A percentile compares a stretch with the other conserved stretches of the same genome.
phyloP scores from a whole-genome alignment of 2,113 vertebrate genomes.

The Colossoma macropomum region DNA sequence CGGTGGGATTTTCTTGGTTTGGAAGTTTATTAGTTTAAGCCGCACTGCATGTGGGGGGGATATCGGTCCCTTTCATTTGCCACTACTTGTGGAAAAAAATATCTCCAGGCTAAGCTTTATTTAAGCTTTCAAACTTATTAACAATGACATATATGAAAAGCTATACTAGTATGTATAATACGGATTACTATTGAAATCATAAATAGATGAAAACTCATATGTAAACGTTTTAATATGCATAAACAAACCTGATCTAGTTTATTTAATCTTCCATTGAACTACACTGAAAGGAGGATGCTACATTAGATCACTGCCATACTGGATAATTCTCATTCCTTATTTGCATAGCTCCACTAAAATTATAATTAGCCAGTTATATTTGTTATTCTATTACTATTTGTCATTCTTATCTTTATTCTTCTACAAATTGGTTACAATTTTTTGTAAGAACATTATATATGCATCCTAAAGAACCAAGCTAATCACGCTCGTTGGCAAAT shows the following conservation, averaged over 20 bases:
- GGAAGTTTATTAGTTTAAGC: conserved; percentile 45
- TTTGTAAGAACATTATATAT: background rate
- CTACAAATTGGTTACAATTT: background rate
- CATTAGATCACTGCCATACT: no score
- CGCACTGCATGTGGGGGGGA: conserved; percentile 2
- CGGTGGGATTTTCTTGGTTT: conserved; percentile 43
- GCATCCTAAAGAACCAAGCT: background rate
- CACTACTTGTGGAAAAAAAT: background rate
- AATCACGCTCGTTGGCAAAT: background rate
- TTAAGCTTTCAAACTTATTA: background rate
- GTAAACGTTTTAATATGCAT: background rate
- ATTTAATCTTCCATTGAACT: no score
- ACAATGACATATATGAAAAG: background rate
- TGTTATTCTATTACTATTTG: no score
- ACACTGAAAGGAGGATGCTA: no score
- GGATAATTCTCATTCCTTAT: no score
- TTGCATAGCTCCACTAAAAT: no score
- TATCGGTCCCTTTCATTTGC: conserved; percentile 4
- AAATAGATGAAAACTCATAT: no score
- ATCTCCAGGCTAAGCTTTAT: background rate
- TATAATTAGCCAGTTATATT: no score
- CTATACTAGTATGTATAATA: background rate
- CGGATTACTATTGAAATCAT: no score
- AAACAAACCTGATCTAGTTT: no score
- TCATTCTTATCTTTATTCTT: background rate